Conservation (phyloP, 1,140 invertebrate species). For the Hormaphis cornu region DNA sequence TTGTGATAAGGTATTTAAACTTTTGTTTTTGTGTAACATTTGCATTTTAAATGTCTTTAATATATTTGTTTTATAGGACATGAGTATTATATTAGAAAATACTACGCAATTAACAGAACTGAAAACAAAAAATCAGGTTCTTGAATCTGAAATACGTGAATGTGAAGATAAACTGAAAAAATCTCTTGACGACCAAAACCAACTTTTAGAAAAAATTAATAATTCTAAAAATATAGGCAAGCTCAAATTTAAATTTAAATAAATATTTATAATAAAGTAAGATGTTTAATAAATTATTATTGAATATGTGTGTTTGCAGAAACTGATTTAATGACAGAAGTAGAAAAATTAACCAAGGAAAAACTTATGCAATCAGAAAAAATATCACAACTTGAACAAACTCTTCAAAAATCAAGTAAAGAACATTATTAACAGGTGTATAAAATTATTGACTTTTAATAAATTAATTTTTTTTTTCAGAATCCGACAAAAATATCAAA, state of each 20-base stretch:
- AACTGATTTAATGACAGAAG: conserved; percentile 20
- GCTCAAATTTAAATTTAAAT: not conserved
- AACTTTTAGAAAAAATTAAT: conserved; percentile 11
- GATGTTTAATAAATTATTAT: not conserved
- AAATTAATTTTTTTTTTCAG: not conserved
- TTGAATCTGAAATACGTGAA: not conserved
- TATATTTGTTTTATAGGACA: not conserved
- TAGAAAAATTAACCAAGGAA: conserved; percentile 19
- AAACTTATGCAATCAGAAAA: conserved; percentile 7
- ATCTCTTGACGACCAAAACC: not conserved
- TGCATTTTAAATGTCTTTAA: not conserved
- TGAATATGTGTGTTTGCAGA: not conserved
- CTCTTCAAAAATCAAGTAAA: conserved; percentile 15
- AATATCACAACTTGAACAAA: conserved; percentile 15
- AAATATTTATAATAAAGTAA: not conserved
- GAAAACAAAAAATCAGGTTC: conserved; percentile 5
- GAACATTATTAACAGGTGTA: not conserved
- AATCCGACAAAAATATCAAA: not conserved
- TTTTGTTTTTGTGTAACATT: not conserved
- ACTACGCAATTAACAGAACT: not conserved
- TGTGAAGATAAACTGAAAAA: conserved; percentile 28
- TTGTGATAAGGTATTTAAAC: conserved; percentile 16
- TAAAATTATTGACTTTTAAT: not conserved
- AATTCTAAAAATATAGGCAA: conserved; percentile 5
- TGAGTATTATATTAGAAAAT: conserved; percentile 6